Evolutionary conservation across 1,140 invertebrate species (phyloP), one percentile per base, ranked within the genome.

Genomic region (Nylanderia fulva): DNA sequence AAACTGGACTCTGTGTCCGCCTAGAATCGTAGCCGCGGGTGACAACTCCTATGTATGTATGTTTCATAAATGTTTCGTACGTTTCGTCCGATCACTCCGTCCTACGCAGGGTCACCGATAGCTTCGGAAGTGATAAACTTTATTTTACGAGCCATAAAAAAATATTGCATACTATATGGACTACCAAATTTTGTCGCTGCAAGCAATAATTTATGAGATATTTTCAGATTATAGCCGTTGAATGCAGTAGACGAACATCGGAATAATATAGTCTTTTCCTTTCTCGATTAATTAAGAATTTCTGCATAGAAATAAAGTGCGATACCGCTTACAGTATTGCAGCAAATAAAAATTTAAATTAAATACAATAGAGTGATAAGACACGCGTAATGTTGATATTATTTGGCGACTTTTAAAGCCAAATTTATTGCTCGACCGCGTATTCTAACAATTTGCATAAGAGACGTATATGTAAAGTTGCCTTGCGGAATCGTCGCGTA

Each of bases 161-260:
- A 82, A 71, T 82, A 82, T 58, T 82, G 45, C 52, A 13, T 42
- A 58, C 24, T 29, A 18, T 33, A 58, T n/a, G n/a, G 58, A 71
- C 52, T 82, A 58, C 18, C 52, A 66, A 69, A 80, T 80, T 71
- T 13, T 29, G 24, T 11, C n/a, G 18, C 52, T 33, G n/a, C 33
- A 24, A 27, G 48, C 24, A 54, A 58, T 71, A 80, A 80, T 9
- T 39, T 72, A 24, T 4, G 36, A 15, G 4, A 48, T 71, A 71
- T 58, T 72, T 60, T 82, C n/a, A 18, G 29, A 52, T 36, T 21
- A 7, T n/a, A 2, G 11, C 3, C 7, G 33, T 45, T 18, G 4
- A 45, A 21, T 7, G 24, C 6, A 13, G 27, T n/a, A n/a, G n/a
- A n/a, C n/a, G 5, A 54, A 68, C 27, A 80, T 54, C 36, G 18